Evolutionary conservation across 2,888 invertebrate species (phyloP).

Genomic region (Teinopalpus imperialis): DNA sequence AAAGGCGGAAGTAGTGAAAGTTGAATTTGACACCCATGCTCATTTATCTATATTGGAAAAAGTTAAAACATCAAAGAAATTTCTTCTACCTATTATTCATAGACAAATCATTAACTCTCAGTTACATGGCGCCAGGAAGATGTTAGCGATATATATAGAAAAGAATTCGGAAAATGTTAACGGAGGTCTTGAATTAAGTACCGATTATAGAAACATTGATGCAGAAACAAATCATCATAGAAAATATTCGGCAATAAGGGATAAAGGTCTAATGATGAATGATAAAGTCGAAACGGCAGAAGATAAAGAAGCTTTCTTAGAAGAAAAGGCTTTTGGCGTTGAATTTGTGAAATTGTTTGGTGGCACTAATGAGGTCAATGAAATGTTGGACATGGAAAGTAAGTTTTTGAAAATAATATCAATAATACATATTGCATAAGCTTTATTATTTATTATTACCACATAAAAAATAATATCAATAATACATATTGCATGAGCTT

Average conservation of each 20-base stretch:
- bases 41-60: slow-evolving; percentile 35
- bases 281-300: slow-evolving; percentile 5
- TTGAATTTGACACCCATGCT: slow-evolving; percentile 23
- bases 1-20: slow-evolving; percentile 23
- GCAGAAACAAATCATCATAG: no score
- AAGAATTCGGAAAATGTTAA: slow-evolving; percentile 13
- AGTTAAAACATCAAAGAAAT: slow-evolving; percentile 42
- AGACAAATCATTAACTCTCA: slow-evolving; percentile 37
- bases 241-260: slow-evolving; percentile 12
- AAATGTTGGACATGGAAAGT: slow-evolving; percentile 63
- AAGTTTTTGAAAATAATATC: no score
- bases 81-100: slow-evolving; percentile 46
- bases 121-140: slow-evolving; percentile 34
- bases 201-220: neutral
- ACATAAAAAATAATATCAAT: no score
- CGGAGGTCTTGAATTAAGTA: neutral
- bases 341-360: slow-evolving; percentile 62
- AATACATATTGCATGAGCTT: no score
- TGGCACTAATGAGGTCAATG: slow-evolving; percentile 60
- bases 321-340: slow-evolving; percentile 32
- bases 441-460: no score
- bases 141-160: slow-evolving; percentile 43
- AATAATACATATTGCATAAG: no score
- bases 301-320: slow-evolving; percentile 1
- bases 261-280: neutral